These are phyloP conservation scores for Lasius fuliginosus DNA, from an alignment of 2,888 invertebrate species.

Conservation along the genomic window DNA sequence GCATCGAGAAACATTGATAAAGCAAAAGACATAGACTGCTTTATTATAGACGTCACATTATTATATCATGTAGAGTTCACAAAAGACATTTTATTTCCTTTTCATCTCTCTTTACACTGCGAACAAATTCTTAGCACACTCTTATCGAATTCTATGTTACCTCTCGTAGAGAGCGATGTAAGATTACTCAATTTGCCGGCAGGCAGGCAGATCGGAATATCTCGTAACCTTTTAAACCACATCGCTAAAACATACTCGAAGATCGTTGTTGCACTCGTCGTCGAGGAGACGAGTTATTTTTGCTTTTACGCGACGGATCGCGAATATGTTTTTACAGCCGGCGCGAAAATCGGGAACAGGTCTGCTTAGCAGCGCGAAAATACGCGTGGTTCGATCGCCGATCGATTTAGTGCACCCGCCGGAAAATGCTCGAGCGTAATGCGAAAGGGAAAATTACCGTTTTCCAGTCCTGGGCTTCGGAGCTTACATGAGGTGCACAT, in stretches of 20 bases:
- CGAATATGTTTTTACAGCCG: slow-evolving; percentile 44
- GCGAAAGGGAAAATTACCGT: slow-evolving; percentile 77
- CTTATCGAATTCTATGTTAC: not conserved
- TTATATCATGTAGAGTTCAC: slow-evolving; percentile 11
- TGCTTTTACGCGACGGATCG: slow-evolving; percentile 45
- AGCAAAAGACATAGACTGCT: slow-evolving; percentile 6
- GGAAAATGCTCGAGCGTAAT: slow-evolving; percentile 71
- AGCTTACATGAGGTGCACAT: slow-evolving; percentile 59
- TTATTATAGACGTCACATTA: slow-evolving; percentile 35
- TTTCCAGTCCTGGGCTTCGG: slow-evolving; percentile 56
- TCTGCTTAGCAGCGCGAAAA: slow-evolving; percentile 58
- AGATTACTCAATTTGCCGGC: slow-evolving; percentile 29
- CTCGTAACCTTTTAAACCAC: slow-evolving; percentile 42
- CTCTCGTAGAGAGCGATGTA: slow-evolving; percentile 7
- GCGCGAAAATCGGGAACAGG: slow-evolving; percentile 63
- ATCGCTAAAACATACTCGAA: slow-evolving; percentile 37
- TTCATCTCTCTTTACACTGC: not conserved
- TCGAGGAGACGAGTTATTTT: slow-evolving; percentile 46
- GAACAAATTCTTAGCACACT: not conserved
- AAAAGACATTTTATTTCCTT: slow-evolving; percentile 31
- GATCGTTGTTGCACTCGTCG: slow-evolving; percentile 17
- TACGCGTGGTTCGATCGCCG: slow-evolving; percentile 62
- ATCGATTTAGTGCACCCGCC: slow-evolving; percentile 73
- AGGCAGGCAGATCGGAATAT: slow-evolving; percentile 28
- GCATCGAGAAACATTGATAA: slow-evolving; percentile 8